phyloP scores from a whole-genome alignment of 2,888 invertebrate genomes.

The Tipula lateralis region DNA sequence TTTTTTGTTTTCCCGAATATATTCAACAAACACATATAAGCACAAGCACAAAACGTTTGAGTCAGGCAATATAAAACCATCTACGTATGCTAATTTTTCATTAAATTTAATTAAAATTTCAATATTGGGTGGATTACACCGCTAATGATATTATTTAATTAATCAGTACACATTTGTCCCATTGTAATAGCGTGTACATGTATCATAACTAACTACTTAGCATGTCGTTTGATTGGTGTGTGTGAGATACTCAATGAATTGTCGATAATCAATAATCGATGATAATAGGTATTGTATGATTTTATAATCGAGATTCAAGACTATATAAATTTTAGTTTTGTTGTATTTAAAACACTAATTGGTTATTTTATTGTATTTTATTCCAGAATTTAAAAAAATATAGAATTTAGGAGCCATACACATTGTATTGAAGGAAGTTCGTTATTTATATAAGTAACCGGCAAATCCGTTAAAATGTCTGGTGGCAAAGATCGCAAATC shows the following conservation, averaged over 20 bases:
- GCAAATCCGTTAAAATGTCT: conserved; percentile 49
- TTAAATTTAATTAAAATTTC: background rate
- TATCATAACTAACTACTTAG: background rate
- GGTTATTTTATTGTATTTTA: background rate
- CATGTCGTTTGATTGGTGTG: background rate
- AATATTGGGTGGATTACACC: background rate
- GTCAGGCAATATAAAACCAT: background rate
- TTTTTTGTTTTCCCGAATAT: background rate
- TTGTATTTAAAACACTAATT: too few relatives aligned
- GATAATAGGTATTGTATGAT: background rate
- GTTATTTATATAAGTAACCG: background rate
- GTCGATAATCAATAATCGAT: background rate
- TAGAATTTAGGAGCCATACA: background rate
- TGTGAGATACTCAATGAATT: background rate
- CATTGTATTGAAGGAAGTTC: background rate
- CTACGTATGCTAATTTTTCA: background rate
- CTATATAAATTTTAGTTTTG: background rate
- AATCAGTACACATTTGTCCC: background rate
- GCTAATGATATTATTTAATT: background rate
- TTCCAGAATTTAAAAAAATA: background rate
- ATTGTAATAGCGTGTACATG: background rate
- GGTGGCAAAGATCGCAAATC: conserved; percentile 57
- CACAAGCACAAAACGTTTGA: background rate
- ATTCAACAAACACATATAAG: too few relatives aligned
- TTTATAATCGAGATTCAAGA: background rate